A percentile compares a stretch with the other conserved stretches of the same genome.
Conservation (phyloP, 2,888 invertebrate species). For the Apotomis betuletana region DNA sequence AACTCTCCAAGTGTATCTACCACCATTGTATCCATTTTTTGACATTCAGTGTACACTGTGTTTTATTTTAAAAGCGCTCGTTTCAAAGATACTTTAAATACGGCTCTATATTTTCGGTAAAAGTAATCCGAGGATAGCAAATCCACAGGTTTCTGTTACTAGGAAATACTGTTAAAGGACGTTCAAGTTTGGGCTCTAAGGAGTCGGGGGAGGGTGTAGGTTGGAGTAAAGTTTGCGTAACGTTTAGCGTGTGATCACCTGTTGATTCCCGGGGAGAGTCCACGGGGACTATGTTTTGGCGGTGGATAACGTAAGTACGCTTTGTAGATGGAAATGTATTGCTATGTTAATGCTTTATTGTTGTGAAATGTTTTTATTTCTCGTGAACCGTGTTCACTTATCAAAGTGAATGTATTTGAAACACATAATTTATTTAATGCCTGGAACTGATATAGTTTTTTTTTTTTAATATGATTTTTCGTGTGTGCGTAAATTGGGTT, state of each 20-base stretch:
- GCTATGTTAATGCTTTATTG: too few relatives aligned
- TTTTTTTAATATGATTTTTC: too few relatives aligned
- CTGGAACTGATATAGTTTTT: too few relatives aligned
- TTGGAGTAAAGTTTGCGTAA: constrained; percentile 59
- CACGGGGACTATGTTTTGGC: constrained; percentile 74
- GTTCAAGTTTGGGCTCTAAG: constrained; percentile 66
- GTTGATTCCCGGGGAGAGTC: constrained; percentile 71
- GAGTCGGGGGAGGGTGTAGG: constrained; percentile 65
- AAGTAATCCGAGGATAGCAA: constrained; percentile 46
- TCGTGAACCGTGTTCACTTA: too few relatives aligned
- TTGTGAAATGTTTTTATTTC: too few relatives aligned
- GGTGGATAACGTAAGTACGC: constrained; percentile 71
- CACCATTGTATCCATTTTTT: not conserved
- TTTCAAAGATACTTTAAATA: constrained; percentile 3
- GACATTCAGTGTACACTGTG: not conserved
- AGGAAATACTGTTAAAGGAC: constrained; percentile 50
- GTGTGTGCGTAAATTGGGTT: too few relatives aligned
- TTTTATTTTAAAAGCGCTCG: constrained; percentile 10
- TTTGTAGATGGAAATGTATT: constrained; percentile 33
- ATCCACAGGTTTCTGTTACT: constrained; percentile 75
- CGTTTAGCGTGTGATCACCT: constrained; percentile 77
- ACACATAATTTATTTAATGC: too few relatives aligned
- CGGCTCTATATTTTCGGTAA: constrained; percentile 22
- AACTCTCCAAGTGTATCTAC: constrained; percentile 2
- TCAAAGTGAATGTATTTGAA: too few relatives aligned